Evolutionary conservation across 2,113 vertebrate species (phyloP).

Genomic region (Puffinus mauretanicus): DNA sequence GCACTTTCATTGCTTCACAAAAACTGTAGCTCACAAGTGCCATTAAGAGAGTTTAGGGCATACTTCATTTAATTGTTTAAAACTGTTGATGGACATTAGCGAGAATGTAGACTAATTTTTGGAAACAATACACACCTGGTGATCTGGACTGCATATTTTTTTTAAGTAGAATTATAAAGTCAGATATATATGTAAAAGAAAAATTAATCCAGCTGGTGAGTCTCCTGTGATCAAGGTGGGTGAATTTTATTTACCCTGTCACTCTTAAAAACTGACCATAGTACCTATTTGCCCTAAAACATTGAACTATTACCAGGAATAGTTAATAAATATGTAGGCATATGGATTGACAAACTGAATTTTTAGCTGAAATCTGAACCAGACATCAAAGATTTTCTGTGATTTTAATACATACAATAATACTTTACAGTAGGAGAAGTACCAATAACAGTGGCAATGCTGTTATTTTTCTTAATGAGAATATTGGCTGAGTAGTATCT

Average conservation of each 20-base stretch:
- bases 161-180: not conserved
- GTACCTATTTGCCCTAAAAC: not conserved
- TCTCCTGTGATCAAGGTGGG: fast-evolving
- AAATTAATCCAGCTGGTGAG: not conserved
- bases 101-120: not conserved
- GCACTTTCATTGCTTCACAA: not conserved
- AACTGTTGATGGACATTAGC: not conserved
- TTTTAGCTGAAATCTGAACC: not conserved
- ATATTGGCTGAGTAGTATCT: not conserved
- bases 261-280: not conserved
- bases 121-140: not conserved
- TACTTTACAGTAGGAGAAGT: not conserved
- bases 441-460: not conserved
- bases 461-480: not conserved
- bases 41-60: not conserved
- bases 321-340: not conserved
- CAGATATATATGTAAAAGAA: not conserved
- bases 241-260: not conserved
- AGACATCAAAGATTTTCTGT: not conserved
- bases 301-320: not conserved
- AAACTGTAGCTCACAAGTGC: not conserved
- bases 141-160: not conserved
- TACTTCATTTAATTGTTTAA: not conserved
- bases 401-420: not conserved
- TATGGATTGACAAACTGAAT: not conserved